A percentile compares a stretch with the other conserved stretches of the same genome.
These are phyloP conservation scores for Eupleurogrammus muticus DNA, from an alignment of 2,797 vertebrate genomes.

Conservation along the genomic window DNA sequence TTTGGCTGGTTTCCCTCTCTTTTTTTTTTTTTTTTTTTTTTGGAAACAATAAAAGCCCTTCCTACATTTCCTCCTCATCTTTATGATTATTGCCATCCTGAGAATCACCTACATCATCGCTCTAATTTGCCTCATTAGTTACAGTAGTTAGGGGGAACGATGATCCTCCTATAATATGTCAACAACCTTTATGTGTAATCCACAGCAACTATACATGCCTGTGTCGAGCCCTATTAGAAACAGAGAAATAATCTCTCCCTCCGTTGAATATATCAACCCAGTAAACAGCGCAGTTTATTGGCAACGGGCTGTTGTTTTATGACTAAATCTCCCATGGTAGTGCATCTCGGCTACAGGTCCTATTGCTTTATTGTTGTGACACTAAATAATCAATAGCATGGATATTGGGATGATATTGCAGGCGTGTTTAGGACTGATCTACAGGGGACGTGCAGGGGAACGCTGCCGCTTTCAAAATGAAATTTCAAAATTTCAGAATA, in stretches of 20 bases:
- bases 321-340: slow-evolving; percentile 65
- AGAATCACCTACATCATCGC: slow-evolving; percentile 65
- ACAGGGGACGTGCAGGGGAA: slow-evolving; percentile 27
- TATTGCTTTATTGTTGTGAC: slow-evolving; percentile 73
- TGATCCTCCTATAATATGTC: slow-evolving; percentile 72
- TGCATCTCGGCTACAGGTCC: slow-evolving; percentile 62
- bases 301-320: slow-evolving; percentile 71
- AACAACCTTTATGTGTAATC: slow-evolving; percentile 66
- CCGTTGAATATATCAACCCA: slow-evolving; percentile 55
- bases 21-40: slow-evolving; percentile 25
- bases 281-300: slow-evolving; percentile 68
- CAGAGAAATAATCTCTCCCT: slow-evolving; percentile 58
- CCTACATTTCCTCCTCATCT: slow-evolving; percentile 64
- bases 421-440: slow-evolving; percentile 63
- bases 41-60: slow-evolving; percentile 66
- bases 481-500: slow-evolving; percentile 33
- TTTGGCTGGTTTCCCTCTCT: slow-evolving; percentile 67
- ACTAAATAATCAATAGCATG: slow-evolving; percentile 70
- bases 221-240: slow-evolving; percentile 63
- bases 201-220: slow-evolving; percentile 44
- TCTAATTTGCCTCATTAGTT: slow-evolving; percentile 80
- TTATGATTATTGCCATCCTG: slow-evolving; percentile 67
- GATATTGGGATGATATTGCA: slow-evolving; percentile 61
- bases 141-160: slow-evolving; percentile 73
- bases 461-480: slow-evolving; percentile 29